Percentiles rank a stretch among this genome's conserved stretches.
Evolutionary conservation across 1,140 invertebrate genomes (phyloP).

Genomic region (Drosophila chauvacae): DNA sequence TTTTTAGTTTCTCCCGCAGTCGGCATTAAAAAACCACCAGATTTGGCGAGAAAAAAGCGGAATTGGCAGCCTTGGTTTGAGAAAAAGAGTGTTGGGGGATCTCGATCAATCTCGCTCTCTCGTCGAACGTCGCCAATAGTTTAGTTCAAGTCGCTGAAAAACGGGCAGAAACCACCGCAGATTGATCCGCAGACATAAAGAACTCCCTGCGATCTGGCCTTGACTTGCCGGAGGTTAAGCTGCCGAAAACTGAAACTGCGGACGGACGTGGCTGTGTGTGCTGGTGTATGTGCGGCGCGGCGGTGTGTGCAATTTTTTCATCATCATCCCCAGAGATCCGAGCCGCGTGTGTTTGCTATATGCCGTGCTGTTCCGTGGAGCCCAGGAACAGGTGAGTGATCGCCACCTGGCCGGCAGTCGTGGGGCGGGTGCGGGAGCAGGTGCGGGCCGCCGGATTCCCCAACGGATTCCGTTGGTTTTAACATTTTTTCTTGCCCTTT

Average conservation of each 20-base stretch:
- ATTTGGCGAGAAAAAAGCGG: no score
- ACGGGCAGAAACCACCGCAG: slow-evolving; percentile 3
- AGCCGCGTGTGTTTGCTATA: slow-evolving; percentile 49
- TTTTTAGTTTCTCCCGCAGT: no score
- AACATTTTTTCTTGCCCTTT: slow-evolving; percentile 41
- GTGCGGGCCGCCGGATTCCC: slow-evolving; percentile 32
- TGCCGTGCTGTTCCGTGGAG: slow-evolving; percentile 5
- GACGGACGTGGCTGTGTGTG: slow-evolving; percentile 36
- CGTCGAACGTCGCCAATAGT: slow-evolving; percentile 5
- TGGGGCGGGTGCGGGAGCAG: slow-evolving; percentile 37
- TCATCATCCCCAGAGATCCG: slow-evolving; percentile 34
- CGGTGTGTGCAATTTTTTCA: slow-evolving; percentile 68
- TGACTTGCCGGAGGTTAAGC: slow-evolving; percentile 50
- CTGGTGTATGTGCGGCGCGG: slow-evolving; percentile 36
- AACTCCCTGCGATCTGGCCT: slow-evolving; percentile 34
- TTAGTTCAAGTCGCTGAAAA: slow-evolving; percentile 15
- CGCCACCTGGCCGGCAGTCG: slow-evolving; percentile 30
- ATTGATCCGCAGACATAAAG: slow-evolving; percentile 1
- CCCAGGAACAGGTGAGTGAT: slow-evolving; percentile 51
- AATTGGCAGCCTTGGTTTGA: background rate
- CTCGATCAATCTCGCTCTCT: slow-evolving; percentile 23
- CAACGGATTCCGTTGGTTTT: slow-evolving; percentile 47
- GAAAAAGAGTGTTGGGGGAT: slow-evolving; percentile 1
- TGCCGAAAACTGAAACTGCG: slow-evolving; percentile 24
- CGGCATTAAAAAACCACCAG: no score